Conservation (phyloP, 2,113 vertebrate genomes). For the Noctilio leporinus region DNA sequence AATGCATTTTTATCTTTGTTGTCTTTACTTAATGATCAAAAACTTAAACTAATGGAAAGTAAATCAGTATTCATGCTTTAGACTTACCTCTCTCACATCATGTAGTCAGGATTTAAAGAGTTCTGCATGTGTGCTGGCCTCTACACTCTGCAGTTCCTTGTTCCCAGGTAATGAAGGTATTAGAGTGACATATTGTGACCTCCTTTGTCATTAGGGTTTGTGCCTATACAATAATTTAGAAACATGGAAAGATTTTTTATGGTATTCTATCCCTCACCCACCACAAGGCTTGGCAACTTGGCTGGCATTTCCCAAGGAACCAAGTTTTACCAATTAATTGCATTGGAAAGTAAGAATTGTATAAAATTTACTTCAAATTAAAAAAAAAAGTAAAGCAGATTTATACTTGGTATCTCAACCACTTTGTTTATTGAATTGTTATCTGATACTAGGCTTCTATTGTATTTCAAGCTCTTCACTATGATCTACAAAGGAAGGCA, state of each 20-base stretch:
- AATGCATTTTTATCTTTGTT: not conserved
- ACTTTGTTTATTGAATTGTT: not conserved
- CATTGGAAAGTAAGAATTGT: not conserved
- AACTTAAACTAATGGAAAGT: not conserved
- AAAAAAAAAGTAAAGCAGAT: not conserved
- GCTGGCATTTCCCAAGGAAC: not conserved
- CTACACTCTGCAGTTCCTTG: not conserved
- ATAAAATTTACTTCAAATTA: not conserved
- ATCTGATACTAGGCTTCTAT: not conserved
- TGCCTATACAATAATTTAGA: not conserved
- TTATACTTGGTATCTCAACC: not conserved
- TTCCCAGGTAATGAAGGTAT: not conserved
- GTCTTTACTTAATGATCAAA: not conserved
- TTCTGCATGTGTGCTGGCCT: not conserved
- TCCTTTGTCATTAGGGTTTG: not conserved
- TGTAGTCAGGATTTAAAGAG: not conserved
- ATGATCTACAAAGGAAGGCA: not conserved
- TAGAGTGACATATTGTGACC: not conserved
- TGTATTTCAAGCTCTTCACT: not conserved
- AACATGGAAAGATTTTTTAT: not conserved
- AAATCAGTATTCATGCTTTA: not conserved
- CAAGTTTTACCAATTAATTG: not conserved
- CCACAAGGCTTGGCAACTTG: not conserved
- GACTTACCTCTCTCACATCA: not conserved
- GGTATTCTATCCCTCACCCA: not conserved